Evolutionary conservation across 1,140 invertebrate genomes (phyloP), one percentile per base, ranked within the genome.

Genomic region (Nasonia vitripennis): DNA sequence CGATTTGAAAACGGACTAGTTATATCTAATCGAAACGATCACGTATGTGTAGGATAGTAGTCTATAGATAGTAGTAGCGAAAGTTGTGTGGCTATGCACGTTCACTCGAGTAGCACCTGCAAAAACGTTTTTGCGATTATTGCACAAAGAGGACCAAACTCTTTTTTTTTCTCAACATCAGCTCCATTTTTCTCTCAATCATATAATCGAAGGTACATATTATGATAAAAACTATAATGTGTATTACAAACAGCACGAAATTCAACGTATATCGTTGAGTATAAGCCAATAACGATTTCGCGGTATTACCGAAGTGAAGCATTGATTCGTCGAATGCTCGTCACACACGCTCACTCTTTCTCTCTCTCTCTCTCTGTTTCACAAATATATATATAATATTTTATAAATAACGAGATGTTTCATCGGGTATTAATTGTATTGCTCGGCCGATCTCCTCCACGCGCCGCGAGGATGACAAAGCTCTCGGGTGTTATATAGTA

Each of bases 371-470:
- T 27, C 27, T 27, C 27, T 27, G 12, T 55, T 9, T 62, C 55
- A 62, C 55, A 62, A 55, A 20, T 55, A 62, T 62, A 62, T 62
- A 62, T 62, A 62, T 55, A 37, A 37, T 37, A 37, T 6, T n/a
- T 62, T 1, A 62, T n/a, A 67, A 79, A 10, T 34, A 48, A 81
- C 17, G 37, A 73, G 80, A 51, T 27, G n/a, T 51, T 20, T 73
- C 17, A 11, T 81, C 7, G 41, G 20, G 27, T 81, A 51, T 23
- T 11, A n/a, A 81, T 73, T n/a, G 51, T 41, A 2, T 81, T 71
- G 71, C 81, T 82, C 70, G 45, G 23, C 7, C 70, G 70, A 75
- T 82, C 81, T 82, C 81, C 70, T 74, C 5, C 55, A 20, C 27
- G 45, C 48, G 23, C 71, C 45, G 31, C 45, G 23, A 37, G 37